Percentiles rank a stretch among this genome's conserved stretches.
phyloP scores from a whole-genome alignment of 2,113 vertebrate species.

The Megaceryle maxima region DNA sequence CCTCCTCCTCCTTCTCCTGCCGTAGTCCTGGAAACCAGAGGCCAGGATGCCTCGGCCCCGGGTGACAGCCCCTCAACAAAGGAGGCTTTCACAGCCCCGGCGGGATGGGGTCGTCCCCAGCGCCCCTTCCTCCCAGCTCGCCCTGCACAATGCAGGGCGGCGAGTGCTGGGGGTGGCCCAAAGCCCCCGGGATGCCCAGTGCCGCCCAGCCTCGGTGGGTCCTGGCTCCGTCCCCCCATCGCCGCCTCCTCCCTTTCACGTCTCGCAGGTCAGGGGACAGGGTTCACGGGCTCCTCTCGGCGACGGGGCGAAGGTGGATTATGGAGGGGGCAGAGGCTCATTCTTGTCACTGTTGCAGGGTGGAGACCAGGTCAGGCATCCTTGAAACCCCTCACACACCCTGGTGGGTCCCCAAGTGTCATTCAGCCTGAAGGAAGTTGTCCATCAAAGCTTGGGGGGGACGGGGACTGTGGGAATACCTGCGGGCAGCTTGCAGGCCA shows the following conservation, averaged over 20 bases:
- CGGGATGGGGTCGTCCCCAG: neutral
- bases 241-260: neutral
- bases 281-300: constrained; percentile 36
- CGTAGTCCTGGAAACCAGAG: constrained; percentile 51
- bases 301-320: neutral
- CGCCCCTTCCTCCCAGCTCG: neutral
- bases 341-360: constrained; percentile 14
- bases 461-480: constrained; percentile 1
- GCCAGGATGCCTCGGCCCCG: constrained; percentile 16
- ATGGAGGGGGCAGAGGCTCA: constrained; percentile 24
- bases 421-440: constrained; percentile 59
- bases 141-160: neutral
- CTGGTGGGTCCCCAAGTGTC: constrained; percentile 51
- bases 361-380: constrained; percentile 2
- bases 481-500: neutral
- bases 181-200: neutral
- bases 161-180: constrained; percentile 33
- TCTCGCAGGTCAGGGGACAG: constrained; percentile 34
- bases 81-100: constrained; percentile 22
- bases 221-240: neutral
- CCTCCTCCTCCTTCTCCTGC: neutral
- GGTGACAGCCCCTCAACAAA: constrained; percentile 60
- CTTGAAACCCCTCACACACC: neutral
- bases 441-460: constrained; percentile 37
- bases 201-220: neutral